Evolutionary conservation across 2,888 invertebrate species (phyloP).

Genomic region (Drosophila suboccidentalis): DNA sequence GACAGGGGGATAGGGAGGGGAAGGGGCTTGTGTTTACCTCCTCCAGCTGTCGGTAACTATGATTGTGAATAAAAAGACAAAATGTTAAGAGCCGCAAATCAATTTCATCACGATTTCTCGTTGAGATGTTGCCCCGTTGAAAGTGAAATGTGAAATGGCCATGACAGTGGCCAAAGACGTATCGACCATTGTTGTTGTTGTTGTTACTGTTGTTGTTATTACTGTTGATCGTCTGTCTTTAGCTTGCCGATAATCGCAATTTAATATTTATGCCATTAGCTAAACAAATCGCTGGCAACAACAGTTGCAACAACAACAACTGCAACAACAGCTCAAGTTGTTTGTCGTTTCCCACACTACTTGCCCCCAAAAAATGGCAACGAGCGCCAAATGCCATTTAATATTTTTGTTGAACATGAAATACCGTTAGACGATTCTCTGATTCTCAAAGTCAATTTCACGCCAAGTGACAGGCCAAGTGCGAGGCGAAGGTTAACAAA

Average conservation of each 20-base stretch:
- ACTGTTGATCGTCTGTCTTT: constrained; percentile 34
- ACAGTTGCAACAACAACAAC: constrained; percentile 5
- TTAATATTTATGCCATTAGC: constrained; percentile 77
- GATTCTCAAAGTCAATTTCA: constrained; percentile 50
- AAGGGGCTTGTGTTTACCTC: constrained; percentile 15
- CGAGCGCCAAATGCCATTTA: constrained; percentile 44
- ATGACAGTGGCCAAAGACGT: constrained; percentile 64
- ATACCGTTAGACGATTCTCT: constrained; percentile 44
- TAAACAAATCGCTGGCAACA: constrained; percentile 67
- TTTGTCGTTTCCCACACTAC: constrained; percentile 44
- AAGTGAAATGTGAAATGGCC: constrained; percentile 74
- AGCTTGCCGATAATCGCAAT: constrained; percentile 67
- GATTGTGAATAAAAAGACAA: constrained; percentile 57
- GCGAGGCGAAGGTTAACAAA: constrained; percentile 69
- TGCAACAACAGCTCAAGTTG: background rate
- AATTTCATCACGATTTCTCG: constrained; percentile 83
- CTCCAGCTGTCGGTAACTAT: constrained; percentile 62
- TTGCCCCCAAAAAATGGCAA: constrained; percentile 9
- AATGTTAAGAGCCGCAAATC: constrained; percentile 73
- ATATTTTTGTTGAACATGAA: constrained; percentile 28
- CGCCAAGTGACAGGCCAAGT: constrained; percentile 49
- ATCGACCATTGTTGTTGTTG: constrained; percentile 28
- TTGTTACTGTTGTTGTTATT: constrained; percentile 27
- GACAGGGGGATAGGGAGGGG: background rate
- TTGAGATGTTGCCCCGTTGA: constrained; percentile 73